phyloP scores from a whole-genome alignment of 2,888 invertebrate species.

The Eueremaeus valkanovi region DNA sequence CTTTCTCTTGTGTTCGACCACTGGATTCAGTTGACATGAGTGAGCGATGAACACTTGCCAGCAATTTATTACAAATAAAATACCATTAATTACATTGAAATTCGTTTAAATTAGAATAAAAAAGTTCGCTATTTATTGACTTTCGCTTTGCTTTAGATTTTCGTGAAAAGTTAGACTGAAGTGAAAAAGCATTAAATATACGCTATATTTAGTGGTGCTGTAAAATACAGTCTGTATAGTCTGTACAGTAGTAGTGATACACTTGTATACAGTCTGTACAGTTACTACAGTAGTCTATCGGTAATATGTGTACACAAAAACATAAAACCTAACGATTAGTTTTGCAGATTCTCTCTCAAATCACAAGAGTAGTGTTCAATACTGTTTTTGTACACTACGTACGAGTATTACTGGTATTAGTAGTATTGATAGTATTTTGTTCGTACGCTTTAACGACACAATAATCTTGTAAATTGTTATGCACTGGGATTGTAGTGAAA shows the following conservation, averaged over 20 bases:
- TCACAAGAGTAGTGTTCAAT: not conserved
- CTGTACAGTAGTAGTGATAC: not conserved
- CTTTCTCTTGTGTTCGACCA: not conserved
- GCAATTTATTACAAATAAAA: constrained; percentile 33
- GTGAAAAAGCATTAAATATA: constrained; percentile 24
- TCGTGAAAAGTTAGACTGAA: constrained; percentile 3
- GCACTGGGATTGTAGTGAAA: not conserved
- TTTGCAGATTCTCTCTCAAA: not conserved
- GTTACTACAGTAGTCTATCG: too few species aligned
- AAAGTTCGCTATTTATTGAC: constrained; percentile 25
- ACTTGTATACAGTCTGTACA: not conserved
- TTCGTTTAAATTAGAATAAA: not conserved
- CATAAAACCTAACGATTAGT: not conserved
- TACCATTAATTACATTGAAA: constrained; percentile 32
- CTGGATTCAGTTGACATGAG: constrained; percentile 25
- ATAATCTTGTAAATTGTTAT: constrained; percentile 1
- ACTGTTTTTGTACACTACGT: not conserved
- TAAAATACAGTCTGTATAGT: not conserved
- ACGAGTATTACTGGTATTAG: not conserved
- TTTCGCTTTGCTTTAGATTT: constrained; percentile 26
- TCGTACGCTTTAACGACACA: constrained; percentile 16
- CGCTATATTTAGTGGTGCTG: not conserved
- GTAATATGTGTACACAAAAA: not conserved
- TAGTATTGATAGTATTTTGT: not conserved
- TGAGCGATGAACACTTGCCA: constrained; percentile 19